Conservation (phyloP, 2,797 vertebrate genomes). For the Xerus rutilus region DNA sequence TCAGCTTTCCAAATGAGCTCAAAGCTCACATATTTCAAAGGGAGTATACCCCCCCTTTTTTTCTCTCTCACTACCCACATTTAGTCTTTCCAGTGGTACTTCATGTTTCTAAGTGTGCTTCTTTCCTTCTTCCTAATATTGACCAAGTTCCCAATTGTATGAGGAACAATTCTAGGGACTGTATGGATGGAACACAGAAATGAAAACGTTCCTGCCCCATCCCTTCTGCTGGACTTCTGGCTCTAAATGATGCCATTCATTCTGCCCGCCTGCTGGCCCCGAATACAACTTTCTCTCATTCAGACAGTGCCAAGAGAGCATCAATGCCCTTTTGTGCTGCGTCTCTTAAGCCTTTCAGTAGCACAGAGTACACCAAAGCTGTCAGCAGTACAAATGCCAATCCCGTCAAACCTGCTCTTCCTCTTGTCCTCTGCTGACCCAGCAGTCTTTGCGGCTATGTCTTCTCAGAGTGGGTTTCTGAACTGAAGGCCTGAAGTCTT, state of each 20-base stretch:
- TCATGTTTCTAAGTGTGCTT: neutral
- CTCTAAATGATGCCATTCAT: constrained; percentile 68
- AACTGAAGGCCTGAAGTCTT: neutral
- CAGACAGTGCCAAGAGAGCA: constrained; percentile 35
- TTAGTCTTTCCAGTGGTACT: neutral
- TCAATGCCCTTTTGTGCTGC: constrained; percentile 70
- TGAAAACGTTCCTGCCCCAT: constrained; percentile 39
- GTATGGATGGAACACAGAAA: neutral
- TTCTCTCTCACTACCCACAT: neutral
- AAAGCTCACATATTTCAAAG: constrained; percentile 41
- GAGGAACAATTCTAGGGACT: neutral
- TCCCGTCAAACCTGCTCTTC: constrained; percentile 61
- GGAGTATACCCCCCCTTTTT: neutral
- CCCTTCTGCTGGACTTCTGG: constrained; percentile 65
- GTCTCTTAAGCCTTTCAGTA: constrained; percentile 39
- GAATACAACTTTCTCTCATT: constrained; percentile 68
- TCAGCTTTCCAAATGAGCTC: constrained; percentile 20
- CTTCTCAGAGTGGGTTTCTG: constrained; percentile 18
- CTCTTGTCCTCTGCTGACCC: constrained; percentile 71
- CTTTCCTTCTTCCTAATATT: constrained; percentile 32
- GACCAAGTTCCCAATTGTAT: neutral
- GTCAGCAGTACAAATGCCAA: constrained; percentile 39
- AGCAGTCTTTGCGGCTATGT: constrained; percentile 3
- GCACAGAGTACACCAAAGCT: constrained; percentile 34
- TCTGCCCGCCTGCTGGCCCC: constrained; percentile 21